Base-by-base conservation (phyloP, 2,113 vertebrate species). In the Chionis minor region DNA sequence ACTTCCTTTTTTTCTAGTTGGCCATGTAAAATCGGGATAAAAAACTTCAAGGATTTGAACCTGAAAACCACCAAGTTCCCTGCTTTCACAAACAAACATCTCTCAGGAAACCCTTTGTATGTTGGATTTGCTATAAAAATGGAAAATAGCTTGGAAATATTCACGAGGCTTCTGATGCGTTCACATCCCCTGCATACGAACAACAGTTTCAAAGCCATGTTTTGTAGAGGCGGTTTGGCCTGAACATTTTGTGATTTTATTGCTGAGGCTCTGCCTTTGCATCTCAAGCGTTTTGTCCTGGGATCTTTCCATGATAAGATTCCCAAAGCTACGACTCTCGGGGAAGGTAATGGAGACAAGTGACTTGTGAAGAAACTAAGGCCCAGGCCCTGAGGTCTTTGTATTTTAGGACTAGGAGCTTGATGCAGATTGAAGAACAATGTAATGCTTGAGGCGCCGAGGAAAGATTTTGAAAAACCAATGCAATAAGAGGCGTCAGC, bases 381-480 rank as follows among this genome's bases (percentile, higher is more conserved):
- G 71, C 40, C 45, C 17, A 40, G 38, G 45, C 93, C 71, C 54
- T 0, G 2, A 69, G 85, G 44, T 65, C 35, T 93, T 85, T 45
- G 81, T 71, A 1, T 55, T 90, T 95, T 28, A 70, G 93, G 88
- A 32, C 45, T 33, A 7, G 3, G 58, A 81, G 44, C 61, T 52
- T 72, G 87, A 65, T 15, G 4, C 3, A 38, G 90, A 16, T 55
- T 81, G 79, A 90, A 59, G 90, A 94, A 79, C 67, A 28, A 81
- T 73, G 88, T 73, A 73, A 66, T 3, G 85, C 96, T 95, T 15
- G 85, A 88, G 90, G 93, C 45, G 0, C 45, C 27, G 9, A 61
- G 47, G 67, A 83, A 94, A 92, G 88, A 20, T 81, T 62, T 81
- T 73, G 74, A 71, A 80, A 86, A 92, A 73, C 17, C 90, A 94